Percentiles rank a stretch among this genome's conserved stretches.
Evolutionary conservation across 2,888 invertebrate genomes (phyloP).

Genomic region (Pseudococcus jackbeardsleyi): DNA sequence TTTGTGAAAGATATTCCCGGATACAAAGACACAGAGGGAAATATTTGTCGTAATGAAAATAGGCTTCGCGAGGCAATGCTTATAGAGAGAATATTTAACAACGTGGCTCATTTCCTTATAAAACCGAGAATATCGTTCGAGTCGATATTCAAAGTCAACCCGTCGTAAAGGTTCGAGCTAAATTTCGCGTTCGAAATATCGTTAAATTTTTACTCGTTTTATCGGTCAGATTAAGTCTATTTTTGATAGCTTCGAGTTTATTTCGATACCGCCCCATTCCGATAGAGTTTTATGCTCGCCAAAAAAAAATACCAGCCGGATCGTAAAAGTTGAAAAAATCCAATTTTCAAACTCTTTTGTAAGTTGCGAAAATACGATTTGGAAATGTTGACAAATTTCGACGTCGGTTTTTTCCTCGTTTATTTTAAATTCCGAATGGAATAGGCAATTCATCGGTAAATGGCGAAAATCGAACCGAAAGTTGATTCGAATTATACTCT

Average conservation of each 20-base stretch:
- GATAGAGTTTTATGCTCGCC: not conserved
- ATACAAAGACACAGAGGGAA: not conserved
- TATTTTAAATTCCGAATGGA: not conserved
- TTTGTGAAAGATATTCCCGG: not conserved
- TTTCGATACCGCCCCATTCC: not conserved
- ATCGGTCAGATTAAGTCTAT: not conserved
- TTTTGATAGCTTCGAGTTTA: not conserved
- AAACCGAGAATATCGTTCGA: not conserved
- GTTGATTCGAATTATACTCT: not conserved
- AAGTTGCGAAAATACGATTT: not conserved
- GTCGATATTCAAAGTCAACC: too few species aligned
- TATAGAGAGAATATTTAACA: not conserved
- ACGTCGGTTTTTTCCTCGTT: not conserved
- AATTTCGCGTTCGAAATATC: too few species aligned
- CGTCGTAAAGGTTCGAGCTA: too few species aligned
- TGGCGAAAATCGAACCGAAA: not conserved
- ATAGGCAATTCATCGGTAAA: not conserved
- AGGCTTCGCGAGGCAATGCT: not conserved
- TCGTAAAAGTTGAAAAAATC: not conserved
- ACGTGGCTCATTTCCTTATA: not conserved
- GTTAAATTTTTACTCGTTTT: not conserved
- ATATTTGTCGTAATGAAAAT: slow-evolving; percentile 17
- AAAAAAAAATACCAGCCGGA: not conserved
- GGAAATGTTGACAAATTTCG: slow-evolving; percentile 21
- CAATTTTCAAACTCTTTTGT: not conserved